Evolutionary conservation across 2,797 vertebrate genomes (phyloP), one percentile per base, ranked within the genome.

Genomic region (Gobio occitaniae): DNA sequence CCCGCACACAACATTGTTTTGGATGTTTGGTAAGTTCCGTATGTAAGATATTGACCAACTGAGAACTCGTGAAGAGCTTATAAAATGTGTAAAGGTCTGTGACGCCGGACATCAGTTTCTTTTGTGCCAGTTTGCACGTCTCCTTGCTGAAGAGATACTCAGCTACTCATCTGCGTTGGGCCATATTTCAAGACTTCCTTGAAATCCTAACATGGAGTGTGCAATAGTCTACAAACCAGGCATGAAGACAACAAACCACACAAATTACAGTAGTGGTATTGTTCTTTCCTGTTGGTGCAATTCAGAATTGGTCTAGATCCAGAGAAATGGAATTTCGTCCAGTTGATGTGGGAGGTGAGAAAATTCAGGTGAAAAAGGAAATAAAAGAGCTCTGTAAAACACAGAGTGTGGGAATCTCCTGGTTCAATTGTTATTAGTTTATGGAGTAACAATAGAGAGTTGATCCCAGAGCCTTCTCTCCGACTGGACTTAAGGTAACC

Each of bases 371-470:
- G 29, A 70, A n/a, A 71, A 74, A 4, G 41, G 15, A 69, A 87
- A 85, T 78, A 86, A 82, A 83, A 41, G n/a, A 54, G 36, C 78
- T 83, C 59, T 84, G 76, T 74, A 56, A 41, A 54, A 68, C 16
- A 2, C 16, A 17, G 65, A 84, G 41, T 85, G 75, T 89, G 84
- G 84, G 88, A 85, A 87, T 80, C 48, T 88, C 56, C 66, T 11
- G 59, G 25, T 41, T 44, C 66, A 54, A 61, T 80, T 85, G 78
- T 66, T 86, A 47, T 85, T 83, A 83, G 84, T 85, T 87, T 79
- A 87, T 83, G 76, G 75, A 78, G 61, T 17, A 85, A 87, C 83
- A 87, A 87, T 84, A 78, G 75, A 48, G 59, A 87, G 84, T 85
- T 81, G 38, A 87, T 82, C 86, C 79, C 74, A 63, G 13, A 44